Evolutionary conservation across 2,797 vertebrate genomes (phyloP).

Genomic region (Phalloptychus januarius): DNA sequence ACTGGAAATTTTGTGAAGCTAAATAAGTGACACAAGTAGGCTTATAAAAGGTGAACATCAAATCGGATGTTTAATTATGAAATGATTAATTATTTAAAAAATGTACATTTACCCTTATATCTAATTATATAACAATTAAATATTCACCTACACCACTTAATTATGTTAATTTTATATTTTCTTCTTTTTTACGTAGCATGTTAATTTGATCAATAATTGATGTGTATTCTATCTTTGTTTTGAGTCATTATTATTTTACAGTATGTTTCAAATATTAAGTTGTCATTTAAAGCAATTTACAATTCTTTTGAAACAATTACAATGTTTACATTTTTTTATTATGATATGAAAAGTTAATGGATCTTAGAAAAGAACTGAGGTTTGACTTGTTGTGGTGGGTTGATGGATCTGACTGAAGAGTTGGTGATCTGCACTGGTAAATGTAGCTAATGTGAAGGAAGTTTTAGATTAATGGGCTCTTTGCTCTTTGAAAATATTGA

Average conservation of each 20-base stretch:
- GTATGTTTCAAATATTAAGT: background rate
- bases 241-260: background rate
- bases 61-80: background rate
- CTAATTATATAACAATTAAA: background rate
- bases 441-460: conserved; percentile 59
- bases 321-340: background rate
- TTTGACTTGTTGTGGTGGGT: conserved; percentile 52
- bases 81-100: background rate
- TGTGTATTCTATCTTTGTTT: background rate
- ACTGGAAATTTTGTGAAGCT: too few relatives aligned
- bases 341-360: background rate
- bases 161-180: background rate
- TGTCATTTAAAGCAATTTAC: background rate
- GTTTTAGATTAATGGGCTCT: conserved; percentile 74
- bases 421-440: conserved; percentile 49
- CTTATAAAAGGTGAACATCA: background rate
- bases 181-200: background rate
- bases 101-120: background rate
- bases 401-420: conserved; percentile 54
- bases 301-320: background rate
- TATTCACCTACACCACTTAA: background rate
- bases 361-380: background rate
- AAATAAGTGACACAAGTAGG: background rate
- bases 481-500: conserved; percentile 75
- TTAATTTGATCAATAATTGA: background rate